Conservation (phyloP, 1,140 invertebrate species). For the Eupristina koningsbergeri region DNA sequence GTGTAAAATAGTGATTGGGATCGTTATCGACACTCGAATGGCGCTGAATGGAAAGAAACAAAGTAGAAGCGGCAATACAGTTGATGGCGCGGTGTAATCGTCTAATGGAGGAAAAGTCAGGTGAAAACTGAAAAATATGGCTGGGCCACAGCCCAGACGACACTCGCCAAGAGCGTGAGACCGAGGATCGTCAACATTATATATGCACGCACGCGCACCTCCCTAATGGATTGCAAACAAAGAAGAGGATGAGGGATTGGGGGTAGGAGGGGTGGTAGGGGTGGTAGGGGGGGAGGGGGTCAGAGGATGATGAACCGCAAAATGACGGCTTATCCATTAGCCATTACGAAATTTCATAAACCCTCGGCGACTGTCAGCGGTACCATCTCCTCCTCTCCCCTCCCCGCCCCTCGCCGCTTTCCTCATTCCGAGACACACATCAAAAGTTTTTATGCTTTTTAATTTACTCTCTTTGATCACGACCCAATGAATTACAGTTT, state of each 20-base stretch:
- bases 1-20: too few species aligned
- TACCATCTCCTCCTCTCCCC: too few species aligned
- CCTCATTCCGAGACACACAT: not conserved
- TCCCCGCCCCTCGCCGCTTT: too few species aligned
- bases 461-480: too few species aligned
- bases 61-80: not conserved
- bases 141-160: not conserved
- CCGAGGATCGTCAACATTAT: not conserved
- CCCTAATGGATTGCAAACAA: constrained; percentile 44
- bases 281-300: too few species aligned
- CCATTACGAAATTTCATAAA: constrained; percentile 11
- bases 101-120: constrained; percentile 26
- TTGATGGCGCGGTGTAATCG: constrained; percentile 24
- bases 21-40: too few species aligned
- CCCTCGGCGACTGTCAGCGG: not conserved
- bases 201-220: constrained; percentile 8
- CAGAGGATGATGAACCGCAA: not conserved
- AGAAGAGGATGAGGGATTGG: too few species aligned
- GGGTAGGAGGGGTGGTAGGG: too few species aligned
- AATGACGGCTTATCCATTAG: not conserved
- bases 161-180: not conserved
- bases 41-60: too few species aligned
- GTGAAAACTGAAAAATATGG: not conserved
- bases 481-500: too few species aligned
- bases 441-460: too few species aligned